These are phyloP conservation scores for Capromys pilorides DNA, from an alignment of 2,797 vertebrate genomes.

Conservation along the genomic window DNA sequence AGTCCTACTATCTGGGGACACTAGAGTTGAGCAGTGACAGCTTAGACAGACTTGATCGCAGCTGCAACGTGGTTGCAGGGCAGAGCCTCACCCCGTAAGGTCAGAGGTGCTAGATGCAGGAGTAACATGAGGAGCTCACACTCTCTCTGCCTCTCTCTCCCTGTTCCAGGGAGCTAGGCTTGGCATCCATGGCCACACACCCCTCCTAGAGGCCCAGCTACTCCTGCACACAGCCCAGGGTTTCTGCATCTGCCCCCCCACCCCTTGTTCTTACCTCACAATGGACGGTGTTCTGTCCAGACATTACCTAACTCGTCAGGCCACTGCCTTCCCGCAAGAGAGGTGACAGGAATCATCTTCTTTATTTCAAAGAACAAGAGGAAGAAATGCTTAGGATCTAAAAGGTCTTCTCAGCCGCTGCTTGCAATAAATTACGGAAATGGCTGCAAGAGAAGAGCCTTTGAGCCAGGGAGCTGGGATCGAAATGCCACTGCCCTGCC, in stretches of 20 bases:
- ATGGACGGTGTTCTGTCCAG: conserved; percentile 53
- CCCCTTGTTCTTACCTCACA: conserved; percentile 19
- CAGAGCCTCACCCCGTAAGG: background rate
- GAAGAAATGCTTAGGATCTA: conserved; percentile 32
- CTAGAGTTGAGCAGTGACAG: background rate
- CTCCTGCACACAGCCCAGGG: fast-evolving
- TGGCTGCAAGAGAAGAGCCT: background rate
- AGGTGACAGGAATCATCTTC: conserved; percentile 7
- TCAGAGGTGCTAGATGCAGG: background rate
- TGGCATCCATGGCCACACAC: background rate
- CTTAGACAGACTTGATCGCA: background rate
- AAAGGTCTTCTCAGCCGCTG: conserved; percentile 50
- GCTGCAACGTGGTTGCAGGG: background rate
- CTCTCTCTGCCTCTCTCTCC: background rate
- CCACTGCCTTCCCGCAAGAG: conserved; percentile 39
- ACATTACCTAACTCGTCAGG: conserved; percentile 69
- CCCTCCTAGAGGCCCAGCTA: background rate
- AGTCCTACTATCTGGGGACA: conserved; percentile 8
- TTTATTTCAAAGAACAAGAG: conserved; percentile 64
- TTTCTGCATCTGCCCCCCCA: background rate
- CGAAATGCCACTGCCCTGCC: background rate
- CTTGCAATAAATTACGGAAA: conserved; percentile 61
- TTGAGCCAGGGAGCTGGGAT: background rate
- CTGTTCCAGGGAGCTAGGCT: background rate
- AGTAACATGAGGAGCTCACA: background rate